Percentiles rank a stretch among this genome's conserved stretches.
Evolutionary conservation across 2,888 invertebrate species (phyloP).

Genomic region (Drosophila pseudotalamancana): DNA sequence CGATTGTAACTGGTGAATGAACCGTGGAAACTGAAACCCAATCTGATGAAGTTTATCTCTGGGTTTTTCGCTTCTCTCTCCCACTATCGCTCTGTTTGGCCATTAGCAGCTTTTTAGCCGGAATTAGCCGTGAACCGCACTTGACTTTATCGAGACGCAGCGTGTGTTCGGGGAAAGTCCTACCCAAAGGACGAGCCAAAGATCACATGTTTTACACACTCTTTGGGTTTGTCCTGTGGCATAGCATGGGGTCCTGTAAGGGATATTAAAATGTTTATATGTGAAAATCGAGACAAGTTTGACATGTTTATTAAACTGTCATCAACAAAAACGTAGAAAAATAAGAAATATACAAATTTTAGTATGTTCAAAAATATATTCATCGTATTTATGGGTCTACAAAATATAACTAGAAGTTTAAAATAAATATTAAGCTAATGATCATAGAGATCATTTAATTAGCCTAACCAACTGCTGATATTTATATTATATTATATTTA

Average conservation of each 20-base stretch:
- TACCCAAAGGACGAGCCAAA: conserved; percentile 1
- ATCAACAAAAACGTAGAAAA: background rate
- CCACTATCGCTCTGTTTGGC: background rate
- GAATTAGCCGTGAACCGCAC: conserved; percentile 57
- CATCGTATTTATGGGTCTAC: background rate
- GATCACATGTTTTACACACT: conserved; percentile 46
- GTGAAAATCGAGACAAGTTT: background rate
- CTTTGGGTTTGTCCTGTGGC: conserved; percentile 61
- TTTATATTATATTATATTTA: no score
- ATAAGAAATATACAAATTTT: background rate
- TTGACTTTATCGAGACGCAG: conserved; percentile 68
- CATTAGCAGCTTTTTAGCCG: conserved; percentile 71
- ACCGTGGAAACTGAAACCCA: conserved; percentile 42
- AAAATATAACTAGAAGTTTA: no score
- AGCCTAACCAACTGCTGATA: no score
- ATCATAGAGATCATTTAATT: no score
- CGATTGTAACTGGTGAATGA: conserved; percentile 58
- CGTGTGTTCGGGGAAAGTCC: conserved; percentile 61
- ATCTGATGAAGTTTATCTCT: conserved; percentile 9
- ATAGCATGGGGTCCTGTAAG: conserved; percentile 38
- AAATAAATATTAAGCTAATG: no score
- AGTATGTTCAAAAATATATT: background rate
- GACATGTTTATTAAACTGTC: conserved; percentile 21
- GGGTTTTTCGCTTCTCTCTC: conserved; percentile 15
- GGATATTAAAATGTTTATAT: background rate